phyloP scores from a whole-genome alignment of 2,888 invertebrate genomes.

The Drosophila differens region DNA sequence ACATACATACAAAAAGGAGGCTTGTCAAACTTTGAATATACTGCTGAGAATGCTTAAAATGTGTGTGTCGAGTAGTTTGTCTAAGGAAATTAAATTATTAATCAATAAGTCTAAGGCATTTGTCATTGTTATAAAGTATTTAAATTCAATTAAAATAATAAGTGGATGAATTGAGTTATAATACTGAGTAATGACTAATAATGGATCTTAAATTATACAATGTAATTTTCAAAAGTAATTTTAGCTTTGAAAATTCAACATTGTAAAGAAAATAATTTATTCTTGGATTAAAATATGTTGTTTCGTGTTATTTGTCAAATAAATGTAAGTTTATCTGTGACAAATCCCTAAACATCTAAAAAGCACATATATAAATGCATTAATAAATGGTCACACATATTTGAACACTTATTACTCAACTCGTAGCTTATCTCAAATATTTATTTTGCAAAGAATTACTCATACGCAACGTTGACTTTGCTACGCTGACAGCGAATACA shows the following conservation, averaged over 20 bases:
- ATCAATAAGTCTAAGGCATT: not conserved
- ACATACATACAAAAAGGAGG: constrained; percentile 26
- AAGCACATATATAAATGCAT: not conserved
- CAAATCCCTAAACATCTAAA: not conserved
- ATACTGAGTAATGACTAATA: not conserved
- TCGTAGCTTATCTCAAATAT: constrained; percentile 31
- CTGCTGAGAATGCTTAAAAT: constrained; percentile 15
- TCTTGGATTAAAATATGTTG: not conserved
- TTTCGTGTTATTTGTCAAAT: not conserved
- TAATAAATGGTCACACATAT: constrained; percentile 5
- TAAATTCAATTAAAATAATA: not conserved
- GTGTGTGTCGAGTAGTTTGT: not conserved
- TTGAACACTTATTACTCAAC: constrained; percentile 23
- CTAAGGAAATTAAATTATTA: not conserved
- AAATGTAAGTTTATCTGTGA: constrained; percentile 8
- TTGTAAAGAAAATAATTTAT: not conserved
- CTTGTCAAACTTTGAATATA: constrained; percentile 40
- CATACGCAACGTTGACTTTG: constrained; percentile 57
- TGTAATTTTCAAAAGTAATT: not conserved
- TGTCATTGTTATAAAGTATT: not conserved
- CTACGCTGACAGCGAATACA: constrained; percentile 14
- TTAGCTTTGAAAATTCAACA: not conserved
- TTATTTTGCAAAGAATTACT: constrained; percentile 45
- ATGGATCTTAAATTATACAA: not conserved
- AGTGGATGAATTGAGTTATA: not conserved